These are phyloP conservation scores for Orchestia grillus DNA, from an alignment of 1,140 invertebrate species.

Conservation along the genomic window DNA sequence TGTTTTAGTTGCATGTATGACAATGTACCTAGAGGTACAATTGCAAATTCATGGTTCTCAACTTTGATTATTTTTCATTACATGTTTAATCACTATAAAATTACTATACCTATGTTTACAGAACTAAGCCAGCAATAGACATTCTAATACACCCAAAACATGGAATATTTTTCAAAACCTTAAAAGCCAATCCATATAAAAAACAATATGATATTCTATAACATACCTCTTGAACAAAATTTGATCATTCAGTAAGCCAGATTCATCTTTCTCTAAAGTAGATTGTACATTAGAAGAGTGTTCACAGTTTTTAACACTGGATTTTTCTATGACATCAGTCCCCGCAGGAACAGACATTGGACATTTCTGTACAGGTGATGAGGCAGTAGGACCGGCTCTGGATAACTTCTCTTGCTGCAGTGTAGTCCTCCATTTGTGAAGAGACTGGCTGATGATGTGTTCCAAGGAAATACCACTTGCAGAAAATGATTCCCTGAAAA, in stretches of 20 bases:
- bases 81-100: no score
- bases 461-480: neutral
- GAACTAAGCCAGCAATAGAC: neutral
- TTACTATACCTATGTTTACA: no score
- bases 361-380: neutral
- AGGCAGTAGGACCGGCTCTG: neutral
- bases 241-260: neutral
- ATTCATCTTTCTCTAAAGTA: neutral
- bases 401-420: neutral
- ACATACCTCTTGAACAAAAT: neutral
- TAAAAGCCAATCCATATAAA: neutral
- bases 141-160: neutral
- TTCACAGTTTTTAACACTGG: neutral
- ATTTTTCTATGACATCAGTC: neutral
- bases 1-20: neutral
- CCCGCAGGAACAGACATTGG: neutral
- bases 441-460: constrained; percentile 22
- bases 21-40: neutral
- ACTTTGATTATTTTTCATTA: no score
- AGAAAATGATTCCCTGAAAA: constrained; percentile 3
- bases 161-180: neutral
- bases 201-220: neutral
- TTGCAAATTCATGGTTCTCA: no score
- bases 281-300: neutral
- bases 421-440: neutral